Evolutionary conservation across 2,113 vertebrate species (phyloP), one percentile per base, ranked within the genome.

Genomic region (Cathartes aura): DNA sequence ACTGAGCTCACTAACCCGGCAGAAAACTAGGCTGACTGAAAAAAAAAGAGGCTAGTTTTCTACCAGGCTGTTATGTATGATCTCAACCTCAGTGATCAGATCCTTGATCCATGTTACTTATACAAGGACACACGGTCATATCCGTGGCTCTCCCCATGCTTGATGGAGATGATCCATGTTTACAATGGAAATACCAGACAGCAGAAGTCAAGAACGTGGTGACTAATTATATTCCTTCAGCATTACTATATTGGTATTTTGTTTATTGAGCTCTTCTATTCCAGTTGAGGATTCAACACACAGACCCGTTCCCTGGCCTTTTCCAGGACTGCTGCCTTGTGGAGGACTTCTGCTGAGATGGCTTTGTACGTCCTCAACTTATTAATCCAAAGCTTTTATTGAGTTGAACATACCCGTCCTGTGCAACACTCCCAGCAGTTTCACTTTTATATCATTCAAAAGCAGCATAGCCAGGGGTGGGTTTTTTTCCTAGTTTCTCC

Each of bases 211-310:
- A 92, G 89, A 91, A 82, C 27, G 4, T 36, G 14, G 38, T 88
- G 67, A 85, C 66, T 93, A 78, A 87, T 68, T 84, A 55, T 95
- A 30, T 64, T 95, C 64, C 70, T 84, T 92, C 80, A 82, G 74
- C 42, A 56, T 90, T 89, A 66, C 63, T 50, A 36, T 79, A 55
- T 4, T 15, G 66, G 78, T 83, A 83, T 91, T 93, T 94, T 97
- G 93, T 95, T 94, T 97, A 88, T 68, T 70, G 73, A 85, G 38
- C 9, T 83, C 36, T 88, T 86, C 59, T 68, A 87, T 71, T 81
- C 47, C 52, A 55, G 26, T 24, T 84, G 63, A 73, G 90, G 59
- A 89, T 76, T 76, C 71, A 72, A 50, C 17, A 43, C 23, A 50
- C 13, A 50, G 38, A 24, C 43, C 47, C 4, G 3, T 47, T 67